Percentiles rank a stretch among this genome's conserved stretches.
phyloP scores from a whole-genome alignment of 2,113 vertebrate species.

The Caretta caretta region DNA sequence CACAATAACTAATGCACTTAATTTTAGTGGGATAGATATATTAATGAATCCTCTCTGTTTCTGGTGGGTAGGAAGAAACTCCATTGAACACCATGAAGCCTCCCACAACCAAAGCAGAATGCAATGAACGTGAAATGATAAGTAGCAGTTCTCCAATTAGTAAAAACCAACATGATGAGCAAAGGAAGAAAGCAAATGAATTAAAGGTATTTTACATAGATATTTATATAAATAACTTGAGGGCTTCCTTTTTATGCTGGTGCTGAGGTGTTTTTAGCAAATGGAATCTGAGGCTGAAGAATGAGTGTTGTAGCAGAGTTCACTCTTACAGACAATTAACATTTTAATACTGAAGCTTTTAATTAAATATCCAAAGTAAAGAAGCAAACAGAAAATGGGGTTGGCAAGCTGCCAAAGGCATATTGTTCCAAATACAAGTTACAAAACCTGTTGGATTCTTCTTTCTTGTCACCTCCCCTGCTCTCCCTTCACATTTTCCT shows the following conservation, averaged over 20 bases:
- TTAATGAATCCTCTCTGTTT: background rate
- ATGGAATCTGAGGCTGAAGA: background rate
- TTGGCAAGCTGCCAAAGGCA: background rate
- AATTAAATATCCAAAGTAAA: background rate
- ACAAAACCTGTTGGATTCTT: background rate
- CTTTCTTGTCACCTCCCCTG: background rate
- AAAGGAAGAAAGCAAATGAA: constrained; percentile 30
- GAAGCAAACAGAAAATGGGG: background rate
- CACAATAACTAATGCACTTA: background rate
- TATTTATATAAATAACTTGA: background rate
- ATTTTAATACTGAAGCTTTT: background rate
- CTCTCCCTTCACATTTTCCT: background rate
- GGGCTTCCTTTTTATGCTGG: background rate
- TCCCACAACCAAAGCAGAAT: constrained; percentile 13
- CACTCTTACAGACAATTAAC: background rate
- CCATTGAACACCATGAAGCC: constrained; percentile 10
- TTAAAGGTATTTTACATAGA: constrained; percentile 53
- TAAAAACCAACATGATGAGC: constrained; percentile 11
- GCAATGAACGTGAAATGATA: background rate
- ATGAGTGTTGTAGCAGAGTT: background rate
- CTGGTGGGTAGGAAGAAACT: constrained; percentile 46
- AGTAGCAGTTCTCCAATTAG: background rate
- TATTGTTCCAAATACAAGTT: background rate
- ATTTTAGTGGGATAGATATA: background rate
- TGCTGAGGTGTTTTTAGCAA: background rate